These are phyloP conservation scores for Euphonia xanthogaster DNA, from an alignment of 2,797 vertebrate species.

Conservation along the genomic window DNA sequence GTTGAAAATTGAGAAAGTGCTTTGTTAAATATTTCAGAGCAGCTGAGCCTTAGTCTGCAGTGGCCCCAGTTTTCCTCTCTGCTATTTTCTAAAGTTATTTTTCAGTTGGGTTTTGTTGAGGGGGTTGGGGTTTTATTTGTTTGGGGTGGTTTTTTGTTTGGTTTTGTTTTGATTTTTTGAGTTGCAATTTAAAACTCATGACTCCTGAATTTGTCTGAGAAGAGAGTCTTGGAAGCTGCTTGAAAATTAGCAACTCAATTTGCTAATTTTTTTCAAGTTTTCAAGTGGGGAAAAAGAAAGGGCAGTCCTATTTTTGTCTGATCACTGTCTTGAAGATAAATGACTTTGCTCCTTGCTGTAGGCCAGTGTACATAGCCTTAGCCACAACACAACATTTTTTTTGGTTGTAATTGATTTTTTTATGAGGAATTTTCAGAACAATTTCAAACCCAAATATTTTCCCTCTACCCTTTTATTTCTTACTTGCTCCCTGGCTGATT, in stretches of 20 bases:
- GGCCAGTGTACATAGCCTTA: background rate
- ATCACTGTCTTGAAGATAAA: constrained; percentile 53
- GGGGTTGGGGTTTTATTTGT: background rate
- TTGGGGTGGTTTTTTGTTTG: background rate
- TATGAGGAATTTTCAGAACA: constrained; percentile 63
- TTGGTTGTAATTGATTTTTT: constrained; percentile 58
- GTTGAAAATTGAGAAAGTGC: background rate
- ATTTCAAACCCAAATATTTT: constrained; percentile 57
- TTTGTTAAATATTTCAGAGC: background rate
- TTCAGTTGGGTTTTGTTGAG: background rate
- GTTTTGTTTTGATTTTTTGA: background rate
- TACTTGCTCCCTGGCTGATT: constrained; percentile 41
- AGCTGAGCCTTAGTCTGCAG: background rate
- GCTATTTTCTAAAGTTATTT: background rate
- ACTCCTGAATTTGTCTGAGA: background rate
- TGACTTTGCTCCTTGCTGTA: constrained; percentile 3
- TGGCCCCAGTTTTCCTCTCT: background rate
- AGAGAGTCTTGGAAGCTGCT: background rate
- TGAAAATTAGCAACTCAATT: constrained; percentile 14
- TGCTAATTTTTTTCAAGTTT: constrained; percentile 29
- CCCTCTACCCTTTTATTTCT: constrained; percentile 43
- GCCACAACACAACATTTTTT: background rate
- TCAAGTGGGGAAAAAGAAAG: background rate
- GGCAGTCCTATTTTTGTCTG: background rate
- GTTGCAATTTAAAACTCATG: background rate